Conservation (phyloP, 1,140 invertebrate genomes). For the Varroa destructor region DNA sequence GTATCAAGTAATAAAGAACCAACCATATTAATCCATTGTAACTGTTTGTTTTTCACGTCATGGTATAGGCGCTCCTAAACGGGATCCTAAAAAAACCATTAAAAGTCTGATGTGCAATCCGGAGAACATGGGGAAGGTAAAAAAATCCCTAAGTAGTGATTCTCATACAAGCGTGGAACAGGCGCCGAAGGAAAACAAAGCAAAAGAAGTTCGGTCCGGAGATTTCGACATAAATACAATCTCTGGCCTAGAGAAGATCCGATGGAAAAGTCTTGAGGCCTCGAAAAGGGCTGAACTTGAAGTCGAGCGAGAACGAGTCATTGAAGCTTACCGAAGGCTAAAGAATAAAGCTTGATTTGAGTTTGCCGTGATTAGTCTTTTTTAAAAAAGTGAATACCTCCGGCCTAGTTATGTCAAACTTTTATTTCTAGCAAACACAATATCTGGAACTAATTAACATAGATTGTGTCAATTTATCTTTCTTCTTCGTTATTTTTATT, state of each 20-base stretch:
- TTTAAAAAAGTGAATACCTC: too few relatives aligned
- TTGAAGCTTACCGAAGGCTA: constrained; percentile 12
- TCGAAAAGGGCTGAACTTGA: constrained; percentile 10
- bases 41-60: too few relatives aligned
- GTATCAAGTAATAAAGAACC: too few relatives aligned
- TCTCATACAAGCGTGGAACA: neutral
- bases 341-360: constrained; percentile 1
- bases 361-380: too few relatives aligned
- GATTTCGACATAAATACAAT: neutral
- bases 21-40: too few relatives aligned
- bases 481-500: too few relatives aligned
- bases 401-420: too few relatives aligned
- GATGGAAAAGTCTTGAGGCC: constrained; percentile 3
- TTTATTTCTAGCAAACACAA: too few relatives aligned
- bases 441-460: too few relatives aligned
- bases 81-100: constrained; percentile 11
- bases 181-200: neutral
- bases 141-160: neutral
- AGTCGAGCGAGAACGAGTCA: constrained; percentile 3
- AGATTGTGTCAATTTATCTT: too few relatives aligned
- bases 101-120: constrained; percentile 5
- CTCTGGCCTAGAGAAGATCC: neutral
- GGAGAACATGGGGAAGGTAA: neutral
- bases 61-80: neutral
- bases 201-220: neutral